Percentiles rank a stretch among this genome's conserved stretches.
These are phyloP conservation scores for Bombus vancouverensis DNA, from an alignment of 1,140 invertebrate genomes.

Conservation along the genomic window DNA sequence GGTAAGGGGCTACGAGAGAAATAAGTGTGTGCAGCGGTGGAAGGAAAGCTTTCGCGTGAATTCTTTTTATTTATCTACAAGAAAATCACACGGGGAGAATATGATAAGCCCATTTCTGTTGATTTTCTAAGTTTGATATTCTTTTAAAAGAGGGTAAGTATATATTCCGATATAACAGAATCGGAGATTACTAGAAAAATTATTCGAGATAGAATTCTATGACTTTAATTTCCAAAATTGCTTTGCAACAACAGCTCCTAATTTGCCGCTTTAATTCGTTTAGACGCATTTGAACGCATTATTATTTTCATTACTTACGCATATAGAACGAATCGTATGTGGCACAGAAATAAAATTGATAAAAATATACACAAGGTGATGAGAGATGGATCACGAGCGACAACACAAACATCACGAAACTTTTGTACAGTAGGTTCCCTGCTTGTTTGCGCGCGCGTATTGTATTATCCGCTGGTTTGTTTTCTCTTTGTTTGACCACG, in stretches of 20 bases:
- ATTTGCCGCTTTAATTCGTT: too few relatives aligned
- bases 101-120: too few relatives aligned
- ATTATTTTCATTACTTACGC: neutral
- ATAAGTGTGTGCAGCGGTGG: neutral
- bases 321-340: slow-evolving; percentile 1
- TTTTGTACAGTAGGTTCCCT: slow-evolving; percentile 47
- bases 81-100: neutral
- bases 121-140: too few relatives aligned
- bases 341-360: slow-evolving; percentile 3
- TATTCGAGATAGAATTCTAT: too few relatives aligned
- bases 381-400: slow-evolving; percentile 49
- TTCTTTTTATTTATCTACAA: neutral
- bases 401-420: slow-evolving; percentile 59
- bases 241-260: too few relatives aligned
- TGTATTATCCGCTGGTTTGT: slow-evolving; percentile 48
- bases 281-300: too few relatives aligned
- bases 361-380: slow-evolving; percentile 41
- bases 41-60: neutral
- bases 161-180: neutral
- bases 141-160: too few relatives aligned
- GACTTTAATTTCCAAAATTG: too few relatives aligned
- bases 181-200: neutral
- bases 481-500: slow-evolving; percentile 57
- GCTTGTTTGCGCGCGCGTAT: slow-evolving; percentile 54
- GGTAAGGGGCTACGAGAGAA: neutral